Base-by-base conservation (phyloP, 1,140 invertebrate genomes). In the Drosophila lini region DNA sequence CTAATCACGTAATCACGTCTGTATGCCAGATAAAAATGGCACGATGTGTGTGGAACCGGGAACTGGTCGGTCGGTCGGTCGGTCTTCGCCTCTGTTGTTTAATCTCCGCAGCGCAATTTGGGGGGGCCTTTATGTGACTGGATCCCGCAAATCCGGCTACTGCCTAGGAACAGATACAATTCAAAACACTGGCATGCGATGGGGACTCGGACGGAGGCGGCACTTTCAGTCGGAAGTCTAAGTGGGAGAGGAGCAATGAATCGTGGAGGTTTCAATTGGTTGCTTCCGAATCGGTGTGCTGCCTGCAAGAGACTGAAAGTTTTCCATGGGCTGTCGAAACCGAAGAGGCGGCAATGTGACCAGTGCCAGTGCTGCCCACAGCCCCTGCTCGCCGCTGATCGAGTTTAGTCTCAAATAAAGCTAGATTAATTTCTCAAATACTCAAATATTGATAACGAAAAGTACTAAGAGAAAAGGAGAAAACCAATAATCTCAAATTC, bases 241-340 rank as follows among this genome's bases (percentile, higher is more conserved):
- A 25, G 58, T 52, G 36, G 13, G 32, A 16, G 47, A 50, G 40
- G 31, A 36, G 64, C 41, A 36, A 22, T 38, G 22, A 38, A 28
- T 57, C 48, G 40, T 42, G 25, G n/a, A 40, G 47, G 62, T 53
- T 47, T 50, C 10, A 47, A 40, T 71, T 70, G 10, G 38, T 45
- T n/a, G 63, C 67, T 73, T 73, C 69, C 67, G 67, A 28, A 73
- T 59, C 41, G 67, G 22, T 71, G 42, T 50, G 42, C 6, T 57
- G 69, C 67, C 53, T 71, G 55, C 53, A 73, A 73, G 67, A 59
- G 55, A 73, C 53, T 73, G 67, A 71, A 73, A 73, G 42, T 71
- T 71, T 73, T 59, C 69, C 67, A 50, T 59, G 62, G 65, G 62
- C 9, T 28, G 32, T 38, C 32, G 25, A 31, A 41, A 28, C 34